Evolutionary conservation across 1,140 invertebrate genomes (phyloP), one percentile per base, ranked within the genome.

Genomic region (Diachasma alloeum): DNA sequence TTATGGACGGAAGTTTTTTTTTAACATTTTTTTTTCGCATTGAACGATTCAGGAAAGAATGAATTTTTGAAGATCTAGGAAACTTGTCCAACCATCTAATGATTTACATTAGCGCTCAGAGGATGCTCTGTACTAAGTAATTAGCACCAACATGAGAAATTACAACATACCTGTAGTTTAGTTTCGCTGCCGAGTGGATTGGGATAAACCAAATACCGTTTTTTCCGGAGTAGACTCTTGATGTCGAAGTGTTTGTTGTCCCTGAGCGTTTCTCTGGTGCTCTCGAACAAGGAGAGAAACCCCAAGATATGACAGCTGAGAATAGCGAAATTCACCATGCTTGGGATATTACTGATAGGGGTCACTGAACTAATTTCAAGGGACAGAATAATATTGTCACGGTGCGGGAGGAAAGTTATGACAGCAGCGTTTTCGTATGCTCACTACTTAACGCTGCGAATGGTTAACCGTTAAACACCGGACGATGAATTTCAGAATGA

Each of bases 111-210:
- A 42, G 9, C 31, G 31, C 31, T 31, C 31, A 31, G 6, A 31
- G 31, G 31, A 31, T n/a, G 31, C 31, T 46, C n/a, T 46, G 3
- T 4, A 15, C 4, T 11, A 46, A 46, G 44, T 15, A 46, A 46
- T 46, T 46, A 46, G 44, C 48, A 53, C 2, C 17, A 17, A 53
- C 1, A 0, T 19, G 48, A 15, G 8, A 68, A 68, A 56, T 6
- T 9, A 9, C 36, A 37, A 10, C 17, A 11, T 82, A 86, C 83
- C 82, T 87, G 87, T n/a, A 87, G 82, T 81, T 85, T 88, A 0
- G 86, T 88, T 70, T 88, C 86, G 70, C 84, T 86, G 0, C 59
- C 81, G 19, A 76, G 68, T 26, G 87, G 86, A 76, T 85, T 80
- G 0, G 85, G 83, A 76, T 83, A 88, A 8, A 87, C 69, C 4